A percentile compares a stretch with the other conserved stretches of the same genome.
Conservation (phyloP, 2,113 vertebrate genomes). For the Hemiscyllium ocellatum region DNA sequence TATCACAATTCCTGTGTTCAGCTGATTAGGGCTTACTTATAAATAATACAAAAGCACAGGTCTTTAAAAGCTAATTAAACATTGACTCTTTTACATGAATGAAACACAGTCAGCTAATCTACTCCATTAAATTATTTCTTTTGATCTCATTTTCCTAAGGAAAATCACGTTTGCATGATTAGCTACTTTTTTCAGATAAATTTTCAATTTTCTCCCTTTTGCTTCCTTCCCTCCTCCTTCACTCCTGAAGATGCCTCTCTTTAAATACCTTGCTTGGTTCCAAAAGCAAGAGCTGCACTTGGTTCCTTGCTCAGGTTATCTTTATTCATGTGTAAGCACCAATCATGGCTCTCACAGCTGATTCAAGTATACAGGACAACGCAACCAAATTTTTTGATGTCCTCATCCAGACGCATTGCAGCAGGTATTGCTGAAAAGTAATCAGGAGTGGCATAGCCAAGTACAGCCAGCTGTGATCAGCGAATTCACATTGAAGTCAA, state of each 20-base stretch:
- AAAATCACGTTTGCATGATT: not conserved
- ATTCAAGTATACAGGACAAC: not conserved
- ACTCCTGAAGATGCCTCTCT: not conserved
- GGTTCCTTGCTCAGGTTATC: not conserved
- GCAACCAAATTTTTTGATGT: not conserved
- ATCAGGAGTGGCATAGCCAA: not conserved
- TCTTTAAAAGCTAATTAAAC: slow-evolving; percentile 19
- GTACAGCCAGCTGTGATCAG: not conserved
- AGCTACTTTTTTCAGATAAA: not conserved
- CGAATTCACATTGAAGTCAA: not conserved
- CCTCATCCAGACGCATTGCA: not conserved
- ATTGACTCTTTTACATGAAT: not conserved
- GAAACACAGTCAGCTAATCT: not conserved
- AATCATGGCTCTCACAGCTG: not conserved
- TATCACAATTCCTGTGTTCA: not conserved
- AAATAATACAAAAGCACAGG: slow-evolving; percentile 26
- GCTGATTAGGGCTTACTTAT: not conserved
- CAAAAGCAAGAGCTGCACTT: not conserved
- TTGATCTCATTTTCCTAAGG: slow-evolving; percentile 24
- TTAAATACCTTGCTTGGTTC: not conserved
- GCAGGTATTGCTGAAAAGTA: not conserved
- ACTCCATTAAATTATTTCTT: not conserved
- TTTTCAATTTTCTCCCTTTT: slow-evolving; percentile 4
- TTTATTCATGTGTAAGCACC: not conserved
- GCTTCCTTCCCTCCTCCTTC: not conserved